Conservation (phyloP, 2,797 vertebrate genomes). For the Delichon dasypus region DNA sequence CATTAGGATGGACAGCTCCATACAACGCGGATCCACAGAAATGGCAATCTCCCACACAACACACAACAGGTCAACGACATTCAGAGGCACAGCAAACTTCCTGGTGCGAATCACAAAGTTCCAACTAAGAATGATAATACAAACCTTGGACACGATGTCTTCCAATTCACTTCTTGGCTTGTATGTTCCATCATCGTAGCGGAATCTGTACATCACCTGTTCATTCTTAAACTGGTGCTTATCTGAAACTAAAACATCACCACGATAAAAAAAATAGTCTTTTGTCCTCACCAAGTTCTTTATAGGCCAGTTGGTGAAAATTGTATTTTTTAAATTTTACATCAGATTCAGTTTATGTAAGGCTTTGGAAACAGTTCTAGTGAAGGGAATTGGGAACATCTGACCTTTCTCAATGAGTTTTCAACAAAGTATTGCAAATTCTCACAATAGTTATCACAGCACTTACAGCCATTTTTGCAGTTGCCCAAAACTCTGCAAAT, state of each 20-base stretch:
- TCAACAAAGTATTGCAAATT: background rate
- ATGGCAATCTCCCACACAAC: background rate
- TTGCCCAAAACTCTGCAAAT: background rate
- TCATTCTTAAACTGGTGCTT: constrained; percentile 99
- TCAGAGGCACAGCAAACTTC: background rate
- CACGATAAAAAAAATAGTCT: background rate
- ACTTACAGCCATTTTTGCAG: background rate
- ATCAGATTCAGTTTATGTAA: background rate
- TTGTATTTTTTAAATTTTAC: fast-evolving
- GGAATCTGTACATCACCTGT: constrained; percentile 97
- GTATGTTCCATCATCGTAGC: constrained; percentile 97
- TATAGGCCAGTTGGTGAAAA: background rate
- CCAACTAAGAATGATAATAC: background rate
- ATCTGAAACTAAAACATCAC: constrained; percentile 87
- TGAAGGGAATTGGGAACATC: background rate
- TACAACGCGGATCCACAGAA: background rate
- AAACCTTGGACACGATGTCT: constrained; percentile 97
- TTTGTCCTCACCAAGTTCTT: background rate
- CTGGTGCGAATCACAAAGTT: background rate
- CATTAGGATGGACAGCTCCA: background rate
- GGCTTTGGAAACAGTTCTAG: background rate
- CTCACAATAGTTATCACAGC: background rate
- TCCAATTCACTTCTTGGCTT: constrained; percentile 98
- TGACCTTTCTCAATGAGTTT: background rate
- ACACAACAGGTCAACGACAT: background rate